Evolutionary conservation across 1,140 invertebrate species (phyloP).

Genomic region (Bradynema listronoti): DNA sequence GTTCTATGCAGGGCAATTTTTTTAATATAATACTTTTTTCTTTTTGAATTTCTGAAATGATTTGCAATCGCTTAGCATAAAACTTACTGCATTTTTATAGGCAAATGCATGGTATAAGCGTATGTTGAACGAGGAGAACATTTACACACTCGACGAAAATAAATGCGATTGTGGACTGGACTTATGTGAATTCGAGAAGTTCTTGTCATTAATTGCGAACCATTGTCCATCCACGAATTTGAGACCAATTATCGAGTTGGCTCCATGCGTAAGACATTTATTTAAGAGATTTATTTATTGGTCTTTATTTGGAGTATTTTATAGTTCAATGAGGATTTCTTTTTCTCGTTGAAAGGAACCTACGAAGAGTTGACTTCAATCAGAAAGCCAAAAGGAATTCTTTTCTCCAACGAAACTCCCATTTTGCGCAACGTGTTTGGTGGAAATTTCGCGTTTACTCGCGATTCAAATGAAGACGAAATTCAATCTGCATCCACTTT

Average conservation of each 20-base stretch:
- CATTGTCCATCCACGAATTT: slow-evolving; percentile 24
- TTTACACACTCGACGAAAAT: background rate
- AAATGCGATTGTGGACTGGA: slow-evolving; percentile 17
- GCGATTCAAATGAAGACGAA: slow-evolving; percentile 17
- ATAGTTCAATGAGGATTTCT: slow-evolving; percentile 19
- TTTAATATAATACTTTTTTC: too few relatives aligned
- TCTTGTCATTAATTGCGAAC: slow-evolving; percentile 28
- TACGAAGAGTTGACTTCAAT: slow-evolving; percentile 34
- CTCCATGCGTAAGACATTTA: slow-evolving; percentile 31
- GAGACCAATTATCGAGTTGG: slow-evolving; percentile 27
- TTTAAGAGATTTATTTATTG: background rate
- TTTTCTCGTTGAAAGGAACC: slow-evolving; percentile 8
- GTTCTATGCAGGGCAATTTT: too few relatives aligned
- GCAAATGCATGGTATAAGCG: background rate
- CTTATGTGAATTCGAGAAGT: slow-evolving; percentile 30
- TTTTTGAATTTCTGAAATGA: too few relatives aligned
- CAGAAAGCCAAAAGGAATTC: slow-evolving; percentile 14
- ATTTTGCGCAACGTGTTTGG: slow-evolving; percentile 30
- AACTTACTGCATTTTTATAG: too few relatives aligned
- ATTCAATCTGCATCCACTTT: background rate
- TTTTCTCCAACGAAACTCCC: slow-evolving; percentile 23
- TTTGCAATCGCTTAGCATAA: too few relatives aligned
- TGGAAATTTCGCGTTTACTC: slow-evolving; percentile 20
- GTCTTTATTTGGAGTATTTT: slow-evolving; percentile 7
- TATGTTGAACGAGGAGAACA: background rate